Conservation (phyloP, 2,888 invertebrate species). For the Drosophila limbata region DNA sequence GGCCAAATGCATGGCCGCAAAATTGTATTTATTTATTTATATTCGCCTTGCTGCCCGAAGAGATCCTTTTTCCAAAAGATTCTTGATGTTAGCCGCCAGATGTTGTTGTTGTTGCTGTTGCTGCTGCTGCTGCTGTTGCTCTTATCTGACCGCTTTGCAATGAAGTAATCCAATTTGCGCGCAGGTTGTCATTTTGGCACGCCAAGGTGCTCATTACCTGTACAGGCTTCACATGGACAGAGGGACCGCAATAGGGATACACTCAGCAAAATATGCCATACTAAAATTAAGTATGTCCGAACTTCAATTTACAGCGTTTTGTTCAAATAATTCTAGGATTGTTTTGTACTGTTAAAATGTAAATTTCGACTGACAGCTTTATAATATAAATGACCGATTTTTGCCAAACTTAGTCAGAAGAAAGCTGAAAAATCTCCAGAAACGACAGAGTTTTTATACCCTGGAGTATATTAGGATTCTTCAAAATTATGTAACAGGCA, state of each 20-base stretch:
- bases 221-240: constrained; percentile 1
- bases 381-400: no score
- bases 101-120: constrained; percentile 16
- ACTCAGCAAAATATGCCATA: no score
- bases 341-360: no score
- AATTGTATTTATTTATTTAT: constrained; percentile 77
- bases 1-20: constrained; percentile 66
- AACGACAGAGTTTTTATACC: no score
- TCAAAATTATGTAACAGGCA: no score
- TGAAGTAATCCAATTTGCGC: constrained; percentile 78
- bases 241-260: constrained; percentile 1
- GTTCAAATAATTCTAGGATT: no score
- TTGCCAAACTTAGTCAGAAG: no score
- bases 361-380: no score
- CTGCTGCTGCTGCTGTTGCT: constrained; percentile 23
- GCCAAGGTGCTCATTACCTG: constrained; percentile 74
- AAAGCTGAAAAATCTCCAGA: no score
- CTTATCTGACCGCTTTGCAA: constrained; percentile 61
- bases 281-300: no score
- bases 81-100: constrained; percentile 62
- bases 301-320: no score
- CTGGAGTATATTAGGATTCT: no score
- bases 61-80: constrained; percentile 35
- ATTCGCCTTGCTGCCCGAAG: constrained; percentile 29
- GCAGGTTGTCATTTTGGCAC: constrained; percentile 74